phyloP scores from a whole-genome alignment of 2,888 invertebrate species.

The Pheosia gnoma region DNA sequence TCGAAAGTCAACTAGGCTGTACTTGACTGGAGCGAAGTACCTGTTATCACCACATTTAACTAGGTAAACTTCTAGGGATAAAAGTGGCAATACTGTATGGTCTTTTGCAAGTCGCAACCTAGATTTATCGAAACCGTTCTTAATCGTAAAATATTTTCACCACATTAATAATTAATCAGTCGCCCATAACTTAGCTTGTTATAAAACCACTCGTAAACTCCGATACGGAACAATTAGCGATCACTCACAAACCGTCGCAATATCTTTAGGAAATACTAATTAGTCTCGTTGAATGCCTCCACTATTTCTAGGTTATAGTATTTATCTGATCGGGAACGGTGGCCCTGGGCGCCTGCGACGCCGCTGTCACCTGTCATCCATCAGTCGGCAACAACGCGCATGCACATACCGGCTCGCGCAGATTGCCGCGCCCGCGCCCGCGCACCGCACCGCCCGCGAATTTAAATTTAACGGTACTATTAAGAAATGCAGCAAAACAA shows the following conservation, averaged over 20 bases:
- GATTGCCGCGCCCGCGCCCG: slow-evolving; percentile 42
- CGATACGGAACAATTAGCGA: slow-evolving; percentile 31
- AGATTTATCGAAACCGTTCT: neutral
- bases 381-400: slow-evolving; percentile 80
- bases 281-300: slow-evolving; percentile 28
- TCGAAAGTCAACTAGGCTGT: too few relatives aligned
- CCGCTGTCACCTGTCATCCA: slow-evolving; percentile 81
- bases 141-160: neutral
- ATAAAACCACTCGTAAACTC: slow-evolving; percentile 10
- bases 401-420: slow-evolving; percentile 62
- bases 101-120: too few relatives aligned
- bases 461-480: slow-evolving; percentile 80
- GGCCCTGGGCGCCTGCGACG: slow-evolving; percentile 53
- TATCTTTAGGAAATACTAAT: slow-evolving; percentile 41
- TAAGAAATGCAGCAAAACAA: slow-evolving; percentile 75
- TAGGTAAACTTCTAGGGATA: too few relatives aligned
- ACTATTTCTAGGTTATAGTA: slow-evolving; percentile 49
- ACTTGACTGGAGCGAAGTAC: too few relatives aligned
- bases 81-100: too few relatives aligned
- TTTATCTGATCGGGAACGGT: slow-evolving; percentile 53
- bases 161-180: neutral
- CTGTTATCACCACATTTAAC: too few relatives aligned
- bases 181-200: neutral
- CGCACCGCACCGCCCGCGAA: slow-evolving; percentile 50
- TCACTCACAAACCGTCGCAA: slow-evolving; percentile 52